Conservation (phyloP, 2,888 invertebrate species). For the Syrista parreyssii region DNA sequence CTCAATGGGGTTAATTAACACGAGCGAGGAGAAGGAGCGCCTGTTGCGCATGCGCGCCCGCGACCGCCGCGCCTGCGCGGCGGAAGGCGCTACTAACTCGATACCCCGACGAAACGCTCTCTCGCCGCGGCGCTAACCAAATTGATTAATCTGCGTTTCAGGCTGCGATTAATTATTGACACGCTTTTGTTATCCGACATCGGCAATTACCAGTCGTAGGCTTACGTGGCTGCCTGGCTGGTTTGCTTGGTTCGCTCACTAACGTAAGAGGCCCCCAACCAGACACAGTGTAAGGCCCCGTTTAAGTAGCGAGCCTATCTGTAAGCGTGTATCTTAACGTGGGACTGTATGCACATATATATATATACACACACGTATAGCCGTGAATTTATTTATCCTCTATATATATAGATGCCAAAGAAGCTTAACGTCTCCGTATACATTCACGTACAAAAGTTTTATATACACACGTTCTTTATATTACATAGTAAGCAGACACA, state of each 20-base stretch:
- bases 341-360: neutral
- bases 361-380: neutral
- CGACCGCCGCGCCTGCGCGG: neutral
- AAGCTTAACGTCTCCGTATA: neutral
- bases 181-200: constrained; percentile 56
- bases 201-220: constrained; percentile 44
- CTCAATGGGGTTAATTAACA: constrained; percentile 61
- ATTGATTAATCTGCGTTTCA: constrained; percentile 57
- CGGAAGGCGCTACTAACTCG: neutral
- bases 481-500: neutral
- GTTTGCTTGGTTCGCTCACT: neutral
- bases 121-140: constrained; percentile 35
- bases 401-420: neutral
- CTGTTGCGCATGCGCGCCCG: constrained; percentile 5
- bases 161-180: constrained; percentile 59
- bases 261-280: neutral
- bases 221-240: neutral
- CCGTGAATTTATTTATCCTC: neutral
- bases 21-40: constrained; percentile 30
- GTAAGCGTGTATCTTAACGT: neutral
- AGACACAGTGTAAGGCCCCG: too few relatives aligned
- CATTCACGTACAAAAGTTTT: neutral
- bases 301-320: neutral
- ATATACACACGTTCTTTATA: neutral
- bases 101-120: constrained; percentile 1